Conservation (phyloP, 35 echinoderm and acorn worm species). For the Ptychodera flava region DNA sequence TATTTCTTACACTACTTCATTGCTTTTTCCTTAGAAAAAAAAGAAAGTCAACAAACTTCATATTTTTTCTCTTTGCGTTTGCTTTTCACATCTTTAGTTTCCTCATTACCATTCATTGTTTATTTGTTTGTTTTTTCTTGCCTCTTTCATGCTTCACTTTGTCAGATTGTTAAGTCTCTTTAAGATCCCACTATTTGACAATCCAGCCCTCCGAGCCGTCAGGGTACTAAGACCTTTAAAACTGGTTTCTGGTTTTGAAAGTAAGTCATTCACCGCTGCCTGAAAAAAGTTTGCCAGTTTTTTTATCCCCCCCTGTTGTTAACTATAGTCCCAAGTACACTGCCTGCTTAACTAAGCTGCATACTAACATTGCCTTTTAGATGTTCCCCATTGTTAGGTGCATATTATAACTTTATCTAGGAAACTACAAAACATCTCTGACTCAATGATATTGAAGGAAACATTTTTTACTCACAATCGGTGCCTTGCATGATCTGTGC, state of each 20-base stretch:
- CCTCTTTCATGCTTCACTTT: neutral
- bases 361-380: neutral
- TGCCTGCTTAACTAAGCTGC: neutral
- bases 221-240: constrained; percentile 90
- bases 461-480: no score
- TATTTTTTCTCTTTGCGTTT: neutral
- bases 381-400: no score
- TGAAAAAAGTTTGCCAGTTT: neutral
- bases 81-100: neutral
- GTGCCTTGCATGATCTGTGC: no score
- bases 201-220: constrained; percentile 65
- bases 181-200: constrained; percentile 44
- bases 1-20: no score
- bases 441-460: no score
- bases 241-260: constrained; percentile 74
- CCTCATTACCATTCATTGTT: neutral
- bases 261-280: constrained; percentile 40
- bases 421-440: no score
- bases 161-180: constrained; percentile 41
- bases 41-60: no score
- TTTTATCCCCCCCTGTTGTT: neutral
- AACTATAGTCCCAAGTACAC: neutral
- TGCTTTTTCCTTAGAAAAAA: no score
- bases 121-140: neutral
- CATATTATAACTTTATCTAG: no score